A percentile compares a stretch with the other conserved stretches of the same genome.
Conservation (phyloP, 2,797 vertebrate genomes). For the Notoglanidium macrostoma region DNA sequence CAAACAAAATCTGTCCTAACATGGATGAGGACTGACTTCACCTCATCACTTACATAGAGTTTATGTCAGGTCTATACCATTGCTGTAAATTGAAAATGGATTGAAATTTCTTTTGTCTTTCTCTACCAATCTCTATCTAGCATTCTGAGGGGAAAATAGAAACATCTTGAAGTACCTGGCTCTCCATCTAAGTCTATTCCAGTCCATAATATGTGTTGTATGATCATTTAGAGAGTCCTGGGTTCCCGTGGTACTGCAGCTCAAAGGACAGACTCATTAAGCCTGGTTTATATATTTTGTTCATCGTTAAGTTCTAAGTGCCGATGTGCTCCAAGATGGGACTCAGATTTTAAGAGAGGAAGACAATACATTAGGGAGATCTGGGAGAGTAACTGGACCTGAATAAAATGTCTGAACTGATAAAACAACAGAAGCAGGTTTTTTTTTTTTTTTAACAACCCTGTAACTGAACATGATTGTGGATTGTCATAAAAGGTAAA, state of each 20-base stretch:
- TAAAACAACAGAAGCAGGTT: slow-evolving; percentile 58
- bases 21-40: background rate
- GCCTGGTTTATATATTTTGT: slow-evolving; percentile 69
- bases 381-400: slow-evolving; percentile 27
- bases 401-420: slow-evolving; percentile 54
- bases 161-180: background rate
- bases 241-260: background rate
- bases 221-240: slow-evolving; percentile 10
- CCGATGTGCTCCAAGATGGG: slow-evolving; percentile 65
- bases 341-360: slow-evolving; percentile 54
- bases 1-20: background rate
- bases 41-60: background rate
- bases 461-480: slow-evolving; percentile 56
- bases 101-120: background rate
- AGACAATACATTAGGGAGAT: slow-evolving; percentile 35
- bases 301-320: slow-evolving; percentile 40
- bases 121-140: background rate
- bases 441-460: slow-evolving; percentile 32
- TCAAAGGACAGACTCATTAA: slow-evolving; percentile 63
- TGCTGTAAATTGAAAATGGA: background rate
- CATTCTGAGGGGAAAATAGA: background rate
- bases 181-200: background rate
- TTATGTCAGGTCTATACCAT: background rate
- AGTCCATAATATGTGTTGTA: background rate
- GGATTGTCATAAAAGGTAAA: slow-evolving; percentile 60